A percentile compares a stretch with the other conserved stretches of the same genome.
Conservation (phyloP, 2,888 invertebrate species). For the Hydriomena furcata region DNA sequence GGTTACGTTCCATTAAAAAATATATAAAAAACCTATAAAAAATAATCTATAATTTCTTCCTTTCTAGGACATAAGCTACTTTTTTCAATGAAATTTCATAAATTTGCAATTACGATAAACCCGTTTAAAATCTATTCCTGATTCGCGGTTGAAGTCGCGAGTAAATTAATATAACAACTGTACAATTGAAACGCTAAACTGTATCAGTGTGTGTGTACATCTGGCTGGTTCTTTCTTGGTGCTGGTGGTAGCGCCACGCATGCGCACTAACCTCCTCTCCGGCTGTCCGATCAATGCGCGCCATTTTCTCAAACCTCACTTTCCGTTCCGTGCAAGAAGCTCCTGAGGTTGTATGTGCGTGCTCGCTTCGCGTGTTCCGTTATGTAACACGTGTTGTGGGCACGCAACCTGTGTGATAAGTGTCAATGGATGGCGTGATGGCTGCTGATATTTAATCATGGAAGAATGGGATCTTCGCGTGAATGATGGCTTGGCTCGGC, state of each 20-base stretch:
- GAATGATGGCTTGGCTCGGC: constrained; percentile 49
- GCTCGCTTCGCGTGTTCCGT: constrained; percentile 52
- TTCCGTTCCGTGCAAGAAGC: constrained; percentile 38
- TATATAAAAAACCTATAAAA: too few relatives aligned
- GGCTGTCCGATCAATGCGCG: constrained; percentile 7
- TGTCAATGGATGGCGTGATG: constrained; percentile 80
- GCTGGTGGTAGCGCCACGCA: background rate
- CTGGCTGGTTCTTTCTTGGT: background rate
- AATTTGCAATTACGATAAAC: too few relatives aligned
- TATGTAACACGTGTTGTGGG: constrained; percentile 61
- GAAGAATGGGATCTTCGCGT: constrained; percentile 65
- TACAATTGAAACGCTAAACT: too few relatives aligned
- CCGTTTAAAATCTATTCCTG: too few relatives aligned
- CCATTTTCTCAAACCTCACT: constrained; percentile 15
- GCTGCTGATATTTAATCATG: constrained; percentile 68
- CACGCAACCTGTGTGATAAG: constrained; percentile 70
- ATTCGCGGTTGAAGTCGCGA: too few relatives aligned
- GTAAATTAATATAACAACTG: too few relatives aligned
- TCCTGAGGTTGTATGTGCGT: constrained; percentile 34
- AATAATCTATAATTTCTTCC: too few relatives aligned
- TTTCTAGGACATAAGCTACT: too few relatives aligned
- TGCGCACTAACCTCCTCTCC: background rate
- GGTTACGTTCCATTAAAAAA: too few relatives aligned
- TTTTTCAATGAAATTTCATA: too few relatives aligned
- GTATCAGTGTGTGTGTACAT: too few relatives aligned